Evolutionary conservation across 2,113 vertebrate species (phyloP).

Genomic region (Brevimyrus niger): DNA sequence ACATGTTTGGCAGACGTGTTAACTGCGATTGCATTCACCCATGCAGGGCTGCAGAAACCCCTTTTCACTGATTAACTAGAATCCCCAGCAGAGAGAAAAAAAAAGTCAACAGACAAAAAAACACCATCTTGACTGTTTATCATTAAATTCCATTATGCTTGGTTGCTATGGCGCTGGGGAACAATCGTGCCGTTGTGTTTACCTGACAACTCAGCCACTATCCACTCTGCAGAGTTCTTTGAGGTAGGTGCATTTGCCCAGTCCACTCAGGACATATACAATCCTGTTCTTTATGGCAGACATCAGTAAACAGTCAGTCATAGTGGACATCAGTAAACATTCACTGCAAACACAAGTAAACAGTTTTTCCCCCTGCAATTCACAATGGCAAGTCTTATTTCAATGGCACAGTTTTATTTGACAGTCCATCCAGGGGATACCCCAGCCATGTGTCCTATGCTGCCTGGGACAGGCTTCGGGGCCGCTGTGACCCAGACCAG

Average conservation of each 20-base stretch:
- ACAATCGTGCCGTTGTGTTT: background rate
- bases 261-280: background rate
- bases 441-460: background rate
- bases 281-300: background rate
- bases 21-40: background rate
- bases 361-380: background rate
- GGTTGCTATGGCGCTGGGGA: background rate
- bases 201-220: background rate
- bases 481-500: background rate
- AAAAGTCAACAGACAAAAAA: background rate
- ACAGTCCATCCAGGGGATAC: background rate
- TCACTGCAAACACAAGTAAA: background rate
- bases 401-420: background rate
- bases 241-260: background rate
- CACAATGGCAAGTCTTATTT: background rate
- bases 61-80: background rate
- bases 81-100: background rate
- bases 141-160: constrained; percentile 4
- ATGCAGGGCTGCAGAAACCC: background rate
- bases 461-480: background rate
- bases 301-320: background rate
- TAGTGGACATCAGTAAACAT: background rate
- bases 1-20: background rate
- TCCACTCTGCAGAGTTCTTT: background rate
- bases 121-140: background rate